These are phyloP conservation scores for Pontoporia blainvillei DNA, from an alignment of 2,113 vertebrate genomes.

Conservation along the genomic window DNA sequence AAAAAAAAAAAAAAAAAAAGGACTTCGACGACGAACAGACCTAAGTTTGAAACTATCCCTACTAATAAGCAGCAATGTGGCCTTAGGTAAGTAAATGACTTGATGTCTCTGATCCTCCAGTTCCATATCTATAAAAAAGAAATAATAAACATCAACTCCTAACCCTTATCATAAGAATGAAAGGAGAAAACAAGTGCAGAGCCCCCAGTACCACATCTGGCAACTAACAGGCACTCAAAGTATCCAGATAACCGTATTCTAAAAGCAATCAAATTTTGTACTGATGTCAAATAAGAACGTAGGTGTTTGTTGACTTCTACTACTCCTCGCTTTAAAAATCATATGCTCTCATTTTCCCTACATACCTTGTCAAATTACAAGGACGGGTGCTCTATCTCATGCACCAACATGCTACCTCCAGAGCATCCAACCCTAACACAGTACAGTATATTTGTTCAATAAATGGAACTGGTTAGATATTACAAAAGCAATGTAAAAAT, in stretches of 20 bases:
- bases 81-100: neutral
- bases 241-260: neutral
- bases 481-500: neutral
- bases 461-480: neutral
- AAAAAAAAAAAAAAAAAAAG: no score
- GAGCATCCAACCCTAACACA: neutral
- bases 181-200: slow-evolving; percentile 20
- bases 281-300: neutral
- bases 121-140: slow-evolving; percentile 4
- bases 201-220: neutral
- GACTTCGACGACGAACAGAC: neutral
- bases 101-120: slow-evolving; percentile 24
- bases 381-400: neutral
- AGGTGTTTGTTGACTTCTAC: neutral
- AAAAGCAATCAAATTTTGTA: neutral
- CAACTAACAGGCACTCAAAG: neutral
- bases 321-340: neutral
- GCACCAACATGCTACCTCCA: neutral
- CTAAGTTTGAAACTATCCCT: slow-evolving; percentile 14
- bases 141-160: slow-evolving; percentile 24
- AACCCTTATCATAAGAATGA: neutral
- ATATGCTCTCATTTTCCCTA: neutral
- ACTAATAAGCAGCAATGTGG: neutral
- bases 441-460: neutral
- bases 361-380: neutral